Conservation (phyloP, 2,797 vertebrate genomes). For the Acrossocheilus fasciatus region DNA sequence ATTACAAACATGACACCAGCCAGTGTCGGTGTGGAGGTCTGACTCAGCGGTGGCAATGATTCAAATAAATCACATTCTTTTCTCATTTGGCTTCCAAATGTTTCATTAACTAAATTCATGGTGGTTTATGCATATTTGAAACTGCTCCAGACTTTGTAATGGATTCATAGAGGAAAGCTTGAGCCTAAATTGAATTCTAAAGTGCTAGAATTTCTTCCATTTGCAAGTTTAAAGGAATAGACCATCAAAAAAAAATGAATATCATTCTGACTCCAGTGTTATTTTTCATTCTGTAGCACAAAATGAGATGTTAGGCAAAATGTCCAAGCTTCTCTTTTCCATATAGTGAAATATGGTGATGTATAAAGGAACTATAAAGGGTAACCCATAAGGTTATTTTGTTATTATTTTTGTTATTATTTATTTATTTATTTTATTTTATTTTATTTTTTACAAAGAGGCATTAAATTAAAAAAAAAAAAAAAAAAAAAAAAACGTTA, state of each 20-base stretch:
- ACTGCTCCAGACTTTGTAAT: slow-evolving; percentile 33
- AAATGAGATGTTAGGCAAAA: neutral
- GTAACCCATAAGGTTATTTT: neutral
- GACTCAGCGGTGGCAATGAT: neutral
- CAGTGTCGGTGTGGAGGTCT: neutral
- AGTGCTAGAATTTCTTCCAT: neutral
- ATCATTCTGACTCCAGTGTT: neutral
- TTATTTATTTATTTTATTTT: no score
- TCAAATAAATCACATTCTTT: slow-evolving; percentile 23
- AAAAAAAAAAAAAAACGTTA: neutral
- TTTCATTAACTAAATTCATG: slow-evolving; percentile 40
- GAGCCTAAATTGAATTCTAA: slow-evolving; percentile 26
- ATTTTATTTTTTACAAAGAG: neutral
- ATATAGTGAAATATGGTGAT: neutral
- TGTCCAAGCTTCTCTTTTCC: neutral
- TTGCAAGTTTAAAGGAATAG: slow-evolving; percentile 22
- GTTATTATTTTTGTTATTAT: neutral
- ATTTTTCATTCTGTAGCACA: neutral
- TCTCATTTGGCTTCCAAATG: slow-evolving; percentile 40
- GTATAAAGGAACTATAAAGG: neutral
- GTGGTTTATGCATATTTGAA: slow-evolving; percentile 35
- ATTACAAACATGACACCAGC: neutral
- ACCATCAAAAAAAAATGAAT: neutral
- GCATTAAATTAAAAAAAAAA: neutral
- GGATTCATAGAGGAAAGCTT: slow-evolving; percentile 18